These are phyloP conservation scores for Dorcus hopei DNA, from an alignment of 2,888 invertebrate genomes.

Conservation along the genomic window DNA sequence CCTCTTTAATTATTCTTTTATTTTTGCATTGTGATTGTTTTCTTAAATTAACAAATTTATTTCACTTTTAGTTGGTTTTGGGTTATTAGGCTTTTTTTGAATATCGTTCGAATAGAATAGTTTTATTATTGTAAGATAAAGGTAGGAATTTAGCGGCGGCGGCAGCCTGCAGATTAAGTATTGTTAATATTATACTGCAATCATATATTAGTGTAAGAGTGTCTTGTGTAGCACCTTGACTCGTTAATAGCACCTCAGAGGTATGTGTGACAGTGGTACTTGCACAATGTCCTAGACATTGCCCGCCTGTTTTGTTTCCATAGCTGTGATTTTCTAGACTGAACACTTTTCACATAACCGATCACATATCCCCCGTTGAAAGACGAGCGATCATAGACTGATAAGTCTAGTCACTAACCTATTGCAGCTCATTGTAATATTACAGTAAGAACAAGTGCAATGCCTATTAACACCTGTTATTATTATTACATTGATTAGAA, in stretches of 20 bases:
- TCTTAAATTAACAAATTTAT: slow-evolving; percentile 23
- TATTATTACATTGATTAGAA: slow-evolving; percentile 28
- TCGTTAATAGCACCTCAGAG: slow-evolving; percentile 34
- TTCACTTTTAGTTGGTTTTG: slow-evolving; percentile 11
- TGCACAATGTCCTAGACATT: slow-evolving; percentile 39
- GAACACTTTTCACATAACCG: slow-evolving; percentile 38
- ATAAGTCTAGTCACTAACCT: slow-evolving; percentile 40
- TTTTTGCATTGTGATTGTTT: slow-evolving; percentile 26
- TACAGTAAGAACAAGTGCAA: slow-evolving; percentile 36
- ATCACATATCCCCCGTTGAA: slow-evolving; percentile 36
- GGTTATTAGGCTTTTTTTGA: slow-evolving; percentile 9
- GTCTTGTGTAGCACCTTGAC: slow-evolving; percentile 39
- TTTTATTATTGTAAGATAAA: slow-evolving; percentile 30
- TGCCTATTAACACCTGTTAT: slow-evolving; percentile 31
- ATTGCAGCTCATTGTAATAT: slow-evolving; percentile 35
- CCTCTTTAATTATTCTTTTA: slow-evolving; percentile 36
- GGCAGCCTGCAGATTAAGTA: slow-evolving; percentile 12
- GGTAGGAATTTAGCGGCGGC: slow-evolving; percentile 21
- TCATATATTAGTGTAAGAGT: slow-evolving; percentile 26
- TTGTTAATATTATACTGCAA: slow-evolving; percentile 18
- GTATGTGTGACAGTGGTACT: slow-evolving; percentile 34
- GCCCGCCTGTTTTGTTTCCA: slow-evolving; percentile 44
- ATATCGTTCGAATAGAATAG: slow-evolving; percentile 22
- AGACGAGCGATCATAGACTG: slow-evolving; percentile 38
- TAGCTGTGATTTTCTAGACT: slow-evolving; percentile 70